phyloP scores from a whole-genome alignment of 2,888 invertebrate species.

The Galerucella calmariensis region DNA sequence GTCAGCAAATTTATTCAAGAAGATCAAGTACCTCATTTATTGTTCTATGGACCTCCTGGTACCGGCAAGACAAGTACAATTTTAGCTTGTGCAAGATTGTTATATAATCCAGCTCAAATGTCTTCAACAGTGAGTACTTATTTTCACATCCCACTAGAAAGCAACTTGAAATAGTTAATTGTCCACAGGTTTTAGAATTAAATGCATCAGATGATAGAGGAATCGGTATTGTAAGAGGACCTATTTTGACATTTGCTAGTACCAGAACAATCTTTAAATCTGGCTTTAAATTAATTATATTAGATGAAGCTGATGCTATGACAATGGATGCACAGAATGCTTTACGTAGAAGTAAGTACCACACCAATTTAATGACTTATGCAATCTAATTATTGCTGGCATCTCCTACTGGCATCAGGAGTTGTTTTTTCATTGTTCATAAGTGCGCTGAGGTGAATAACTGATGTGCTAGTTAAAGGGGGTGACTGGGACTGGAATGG shows the following conservation, averaged over 20 bases:
- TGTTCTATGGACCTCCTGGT: constrained; percentile 98
- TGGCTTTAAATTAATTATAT: constrained; percentile 93
- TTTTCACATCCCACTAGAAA: neutral
- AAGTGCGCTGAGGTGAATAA: no score
- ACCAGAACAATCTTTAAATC: constrained; percentile 94
- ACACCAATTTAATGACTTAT: constrained; percentile 1
- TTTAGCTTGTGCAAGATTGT: constrained; percentile 91
- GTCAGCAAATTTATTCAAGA: constrained; percentile 89
- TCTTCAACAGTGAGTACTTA: constrained; percentile 83
- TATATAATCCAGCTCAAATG: constrained; percentile 90
- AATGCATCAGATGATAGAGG: constrained; percentile 99
- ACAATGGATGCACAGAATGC: constrained; percentile 99
- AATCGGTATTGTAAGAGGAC: constrained; percentile 93
- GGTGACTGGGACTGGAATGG: no score
- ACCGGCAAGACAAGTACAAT: constrained; percentile 99
- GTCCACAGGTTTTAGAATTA: constrained; percentile 82
- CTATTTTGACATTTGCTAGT: constrained; percentile 95
- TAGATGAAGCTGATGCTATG: constrained; percentile 99
- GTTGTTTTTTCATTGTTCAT: no score
- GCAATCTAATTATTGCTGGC: neutral
- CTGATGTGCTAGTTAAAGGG: no score
- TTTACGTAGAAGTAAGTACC: constrained; percentile 82
- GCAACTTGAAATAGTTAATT: neutral
- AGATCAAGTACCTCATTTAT: constrained; percentile 92
- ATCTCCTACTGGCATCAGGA: no score